phyloP scores from a whole-genome alignment of 2,888 invertebrate genomes.

The Nephrotoma guestfalica region DNA sequence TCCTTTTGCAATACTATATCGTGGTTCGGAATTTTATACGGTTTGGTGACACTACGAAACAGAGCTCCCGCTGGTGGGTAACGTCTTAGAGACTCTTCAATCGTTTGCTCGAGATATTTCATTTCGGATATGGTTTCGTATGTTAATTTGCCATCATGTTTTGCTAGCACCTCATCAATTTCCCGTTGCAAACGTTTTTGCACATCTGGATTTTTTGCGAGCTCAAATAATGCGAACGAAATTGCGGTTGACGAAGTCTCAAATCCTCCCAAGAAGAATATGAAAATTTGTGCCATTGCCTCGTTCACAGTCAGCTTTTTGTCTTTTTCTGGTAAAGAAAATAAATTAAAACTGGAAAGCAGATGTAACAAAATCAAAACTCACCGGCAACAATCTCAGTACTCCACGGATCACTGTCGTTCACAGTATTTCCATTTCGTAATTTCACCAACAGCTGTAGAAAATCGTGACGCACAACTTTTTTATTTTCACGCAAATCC shows the following conservation, averaged over 20 bases:
- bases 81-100: constrained; percentile 10
- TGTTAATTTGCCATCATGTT: constrained; percentile 8
- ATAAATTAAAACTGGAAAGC: not conserved
- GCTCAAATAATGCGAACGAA: constrained; percentile 8
- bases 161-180: constrained; percentile 12
- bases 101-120: constrained; percentile 13
- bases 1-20: not conserved
- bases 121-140: constrained; percentile 13
- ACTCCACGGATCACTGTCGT: not conserved
- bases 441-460: not conserved
- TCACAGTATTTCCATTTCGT: not conserved
- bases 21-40: constrained; percentile 7
- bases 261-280: constrained; percentile 14
- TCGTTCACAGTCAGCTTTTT: constrained; percentile 6
- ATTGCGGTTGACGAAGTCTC: constrained; percentile 10
- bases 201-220: constrained; percentile 11
- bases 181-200: constrained; percentile 12
- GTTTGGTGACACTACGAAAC: constrained; percentile 8
- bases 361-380: not conserved
- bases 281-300: constrained; percentile 12
- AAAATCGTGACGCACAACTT: not conserved
- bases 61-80: constrained; percentile 8
- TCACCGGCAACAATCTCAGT: not conserved
- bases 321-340: not conserved
- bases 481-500: not conserved